Percentiles rank a stretch among this genome's conserved stretches.
phyloP scores from a whole-genome alignment of 2,888 invertebrate genomes.

The Fragum sueziense region DNA sequence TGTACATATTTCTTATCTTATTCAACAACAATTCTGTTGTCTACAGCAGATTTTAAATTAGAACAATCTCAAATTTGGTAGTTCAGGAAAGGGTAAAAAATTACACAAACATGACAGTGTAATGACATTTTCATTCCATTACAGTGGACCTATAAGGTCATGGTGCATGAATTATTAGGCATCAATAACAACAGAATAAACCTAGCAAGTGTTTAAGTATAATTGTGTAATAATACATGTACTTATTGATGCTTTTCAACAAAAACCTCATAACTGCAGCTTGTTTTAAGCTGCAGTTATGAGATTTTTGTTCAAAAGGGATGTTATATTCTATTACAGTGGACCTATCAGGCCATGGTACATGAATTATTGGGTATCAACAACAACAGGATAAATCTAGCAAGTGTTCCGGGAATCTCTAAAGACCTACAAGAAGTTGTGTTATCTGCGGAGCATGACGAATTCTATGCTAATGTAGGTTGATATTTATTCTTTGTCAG shows the following conservation, averaged over 20 bases:
- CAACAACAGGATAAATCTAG: slow-evolving; percentile 96
- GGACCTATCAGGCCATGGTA: slow-evolving; percentile 99
- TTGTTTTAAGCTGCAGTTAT: too few relatives aligned
- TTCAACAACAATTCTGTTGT: too few relatives aligned
- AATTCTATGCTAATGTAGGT: slow-evolving; percentile 94
- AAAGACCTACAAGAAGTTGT: slow-evolving; percentile 97
- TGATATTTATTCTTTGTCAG: not conserved
- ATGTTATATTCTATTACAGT: slow-evolving; percentile 87
- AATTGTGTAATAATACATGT: too few relatives aligned
- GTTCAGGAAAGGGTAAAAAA: too few relatives aligned
- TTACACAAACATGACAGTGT: too few relatives aligned
- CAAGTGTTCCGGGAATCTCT: slow-evolving; percentile 91
- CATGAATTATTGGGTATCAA: slow-evolving; percentile 96
- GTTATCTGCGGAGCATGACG: slow-evolving; percentile 96
- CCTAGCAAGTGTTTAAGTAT: slow-evolving; percentile 90
- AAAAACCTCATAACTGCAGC: too few relatives aligned
- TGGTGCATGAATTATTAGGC: slow-evolving; percentile 98
- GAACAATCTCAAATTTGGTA: too few relatives aligned
- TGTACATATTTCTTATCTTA: not conserved
- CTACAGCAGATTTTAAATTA: too few relatives aligned
- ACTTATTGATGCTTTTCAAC: too few relatives aligned
- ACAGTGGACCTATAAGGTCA: slow-evolving; percentile 99
- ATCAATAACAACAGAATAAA: slow-evolving; percentile 97
- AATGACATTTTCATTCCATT: too few relatives aligned
- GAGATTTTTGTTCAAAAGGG: too few relatives aligned